Evolutionary conservation across 2,113 vertebrate species (phyloP).

Genomic region (Bostrychus sinensis): DNA sequence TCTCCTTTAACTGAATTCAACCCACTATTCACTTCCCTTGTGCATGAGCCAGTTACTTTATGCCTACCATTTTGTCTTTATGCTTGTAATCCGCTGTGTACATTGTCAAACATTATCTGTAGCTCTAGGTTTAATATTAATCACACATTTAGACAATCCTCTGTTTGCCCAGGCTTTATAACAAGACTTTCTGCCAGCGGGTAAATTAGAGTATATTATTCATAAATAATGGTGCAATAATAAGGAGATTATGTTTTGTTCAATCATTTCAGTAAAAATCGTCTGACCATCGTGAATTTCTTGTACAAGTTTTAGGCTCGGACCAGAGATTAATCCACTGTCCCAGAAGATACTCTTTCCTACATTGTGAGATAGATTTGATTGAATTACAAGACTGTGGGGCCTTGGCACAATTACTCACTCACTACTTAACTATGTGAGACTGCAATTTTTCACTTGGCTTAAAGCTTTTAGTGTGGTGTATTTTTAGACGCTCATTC

Average conservation of each 20-base stretch:
- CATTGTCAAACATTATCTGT: conserved; percentile 6
- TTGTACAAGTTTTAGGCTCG: neutral
- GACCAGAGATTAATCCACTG: neutral
- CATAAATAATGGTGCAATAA: neutral
- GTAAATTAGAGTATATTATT: neutral
- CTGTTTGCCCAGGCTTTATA: neutral
- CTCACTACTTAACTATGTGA: neutral
- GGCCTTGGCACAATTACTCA: conserved; percentile 6
- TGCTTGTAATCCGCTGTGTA: neutral
- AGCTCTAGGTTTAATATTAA: conserved; percentile 1
- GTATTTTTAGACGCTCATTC: conserved; percentile 10
- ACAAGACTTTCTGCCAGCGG: conserved; percentile 3
- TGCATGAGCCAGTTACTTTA: no score
- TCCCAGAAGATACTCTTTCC: neutral
- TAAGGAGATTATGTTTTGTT: neutral
- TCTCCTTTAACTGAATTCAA: no score
- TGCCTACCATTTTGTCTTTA: neutral
- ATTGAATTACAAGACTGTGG: conserved; percentile 6
- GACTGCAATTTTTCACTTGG: conserved; percentile 5
- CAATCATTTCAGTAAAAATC: neutral
- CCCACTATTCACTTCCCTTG: no score
- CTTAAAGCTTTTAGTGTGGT: conserved; percentile 4
- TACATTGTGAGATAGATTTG: neutral
- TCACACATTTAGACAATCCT: conserved; percentile 11
- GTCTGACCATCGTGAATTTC: neutral